Evolutionary conservation across 2,113 vertebrate genomes (phyloP).

Genomic region (Embiotoca jacksoni): DNA sequence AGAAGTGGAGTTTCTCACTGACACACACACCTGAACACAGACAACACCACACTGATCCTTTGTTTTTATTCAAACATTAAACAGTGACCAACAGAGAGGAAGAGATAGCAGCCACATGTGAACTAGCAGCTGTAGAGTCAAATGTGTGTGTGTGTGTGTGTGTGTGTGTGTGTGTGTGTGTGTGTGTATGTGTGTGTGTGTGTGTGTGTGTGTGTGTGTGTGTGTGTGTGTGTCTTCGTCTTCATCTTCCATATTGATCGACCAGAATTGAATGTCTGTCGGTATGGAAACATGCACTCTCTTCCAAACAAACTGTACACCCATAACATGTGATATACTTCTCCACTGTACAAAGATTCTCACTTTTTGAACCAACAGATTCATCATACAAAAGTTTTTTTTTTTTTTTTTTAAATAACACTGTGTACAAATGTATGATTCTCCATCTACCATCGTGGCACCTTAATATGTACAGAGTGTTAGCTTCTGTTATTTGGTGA

Average conservation of each 20-base stretch:
- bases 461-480: slow-evolving; percentile 30
- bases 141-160: slow-evolving; percentile 9
- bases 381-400: slow-evolving; percentile 77
- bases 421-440: slow-evolving; percentile 65
- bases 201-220: not conserved
- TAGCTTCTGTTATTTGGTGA: slow-evolving; percentile 11
- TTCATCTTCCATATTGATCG: slow-evolving; percentile 19
- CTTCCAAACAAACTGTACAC: slow-evolving; percentile 71
- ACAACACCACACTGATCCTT: slow-evolving; percentile 53
- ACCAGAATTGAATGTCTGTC: slow-evolving; percentile 33
- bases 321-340: slow-evolving; percentile 59
- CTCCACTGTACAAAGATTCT: slow-evolving; percentile 75
- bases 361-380: slow-evolving; percentile 45
- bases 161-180: slow-evolving; percentile 8
- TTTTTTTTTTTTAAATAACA: slow-evolving; percentile 54
- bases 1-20: not conserved
- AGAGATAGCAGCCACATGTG: slow-evolving; percentile 62
- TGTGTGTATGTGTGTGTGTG: not conserved
- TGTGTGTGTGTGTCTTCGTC: not conserved
- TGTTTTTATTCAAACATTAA: slow-evolving; percentile 79
- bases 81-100: slow-evolving; percentile 65
- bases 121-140: slow-evolving; percentile 53
- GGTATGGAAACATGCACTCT: slow-evolving; percentile 76
- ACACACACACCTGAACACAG: slow-evolving; percentile 26
- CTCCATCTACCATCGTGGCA: slow-evolving; percentile 32